Base-by-base conservation (phyloP, 2,797 vertebrate genomes). In the Epinephelus awoara region DNA sequence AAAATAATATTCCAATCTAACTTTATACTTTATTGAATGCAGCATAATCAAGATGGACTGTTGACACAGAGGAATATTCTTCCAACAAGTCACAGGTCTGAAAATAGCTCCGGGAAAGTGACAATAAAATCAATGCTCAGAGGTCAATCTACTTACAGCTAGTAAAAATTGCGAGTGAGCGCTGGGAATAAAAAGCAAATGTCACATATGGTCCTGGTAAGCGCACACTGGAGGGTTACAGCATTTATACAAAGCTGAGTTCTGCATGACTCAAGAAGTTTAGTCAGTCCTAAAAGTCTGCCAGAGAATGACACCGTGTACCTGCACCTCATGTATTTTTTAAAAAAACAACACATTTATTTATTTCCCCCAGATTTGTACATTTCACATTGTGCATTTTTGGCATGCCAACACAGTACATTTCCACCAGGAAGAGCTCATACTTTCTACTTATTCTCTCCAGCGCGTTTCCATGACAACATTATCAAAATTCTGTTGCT, bases 401-500 rank as follows among this genome's bases (percentile, higher is more conserved):
- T 83, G 46, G 52, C 72, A 78, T 63, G 23, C 9, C 50, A 71
- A 18, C 70, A 63, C 47, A 42, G 51, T 55, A 47, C 46, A 71
- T 84, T 74, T 62, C 64, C 44, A 77, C 10, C 68, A 81, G 55
- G 62, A 80, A 67, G 49, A 73, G 64, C 71, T 75, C 66, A 47
- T 66, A 50, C n/a, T 21, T 52, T 79, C 27, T 42, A 21, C 56
- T 69, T 75, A 51, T 87, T 86, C 84, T 75, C 66, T 80, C 65
- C 56, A 55, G 14, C 40, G 56, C 17, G 40, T 91, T 90, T 83
- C 87, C 78, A 87, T 88, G 83, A 83, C 86, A 88, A 85, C 76
- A 29, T 75, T 29, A 82, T 88, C 50, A 80, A 74, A 88, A 79
- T 78, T 76, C 58, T 75, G 64, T 72, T 67, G 49, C 84, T 76